A percentile compares a stretch with the other conserved stretches of the same genome.
Evolutionary conservation across 2,888 invertebrate species (phyloP).

Genomic region (Cantharis rufa): DNA sequence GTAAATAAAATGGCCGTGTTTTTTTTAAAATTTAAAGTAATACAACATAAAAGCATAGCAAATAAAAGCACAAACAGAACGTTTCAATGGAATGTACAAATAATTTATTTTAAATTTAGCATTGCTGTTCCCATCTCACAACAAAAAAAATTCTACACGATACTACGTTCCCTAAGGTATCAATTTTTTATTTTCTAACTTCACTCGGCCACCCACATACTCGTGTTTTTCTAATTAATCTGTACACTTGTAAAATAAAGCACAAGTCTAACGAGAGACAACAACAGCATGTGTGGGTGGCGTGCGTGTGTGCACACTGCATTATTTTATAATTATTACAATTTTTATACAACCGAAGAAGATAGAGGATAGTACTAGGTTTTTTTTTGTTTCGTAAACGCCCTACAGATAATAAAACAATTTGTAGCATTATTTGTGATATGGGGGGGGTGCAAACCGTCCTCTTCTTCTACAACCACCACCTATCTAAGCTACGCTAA

Average conservation of each 20-base stretch:
- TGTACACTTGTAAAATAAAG: slow-evolving; percentile 9
- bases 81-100: slow-evolving; percentile 80
- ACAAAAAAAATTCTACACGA: slow-evolving; percentile 42
- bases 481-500: slow-evolving; percentile 35
- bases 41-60: slow-evolving; percentile 58
- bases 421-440: slow-evolving; percentile 10
- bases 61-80: slow-evolving; percentile 61
- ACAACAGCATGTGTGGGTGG: background rate
- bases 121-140: slow-evolving; percentile 66
- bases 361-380: slow-evolving; percentile 17
- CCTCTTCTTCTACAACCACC: slow-evolving; percentile 17
- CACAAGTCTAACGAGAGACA: background rate
- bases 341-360: slow-evolving; percentile 17
- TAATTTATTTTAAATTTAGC: slow-evolving; percentile 64
- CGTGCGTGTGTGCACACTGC: slow-evolving; percentile 19
- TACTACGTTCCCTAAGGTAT: slow-evolving; percentile 6
- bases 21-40: background rate
- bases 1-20: background rate
- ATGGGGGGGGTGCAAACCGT: slow-evolving; percentile 3
- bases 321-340: slow-evolving; percentile 6
- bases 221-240: slow-evolving; percentile 13
- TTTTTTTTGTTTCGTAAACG: slow-evolving; percentile 14
- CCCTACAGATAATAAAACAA: slow-evolving; percentile 4
- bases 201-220: slow-evolving; percentile 1
- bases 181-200: background rate